A percentile compares a stretch with the other conserved stretches of the same genome.
Conservation (phyloP, 2,113 vertebrate genomes). For the Morone saxatilis region DNA sequence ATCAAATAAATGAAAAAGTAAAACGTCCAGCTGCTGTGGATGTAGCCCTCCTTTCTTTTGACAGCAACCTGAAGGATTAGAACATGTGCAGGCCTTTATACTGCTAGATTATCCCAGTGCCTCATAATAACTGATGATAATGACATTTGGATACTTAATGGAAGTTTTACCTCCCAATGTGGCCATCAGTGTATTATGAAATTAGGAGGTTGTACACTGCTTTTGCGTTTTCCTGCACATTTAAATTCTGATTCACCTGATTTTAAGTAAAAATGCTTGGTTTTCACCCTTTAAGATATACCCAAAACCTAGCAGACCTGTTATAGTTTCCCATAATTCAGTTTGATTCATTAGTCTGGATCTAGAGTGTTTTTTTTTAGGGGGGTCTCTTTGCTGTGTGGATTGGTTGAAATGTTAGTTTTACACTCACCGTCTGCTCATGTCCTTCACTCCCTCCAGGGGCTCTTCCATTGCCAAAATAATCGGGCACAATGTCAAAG, state of each 20-base stretch:
- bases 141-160: neutral
- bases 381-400: no score
- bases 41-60: neutral
- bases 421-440: neutral
- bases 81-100: neutral
- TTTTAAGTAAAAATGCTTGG: neutral
- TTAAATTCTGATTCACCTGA: neutral
- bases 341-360: neutral
- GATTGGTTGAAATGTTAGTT: no score
- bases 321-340: neutral
- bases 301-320: neutral
- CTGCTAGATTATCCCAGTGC: neutral
- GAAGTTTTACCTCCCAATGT: neutral
- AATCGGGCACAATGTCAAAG: constrained; percentile 86
- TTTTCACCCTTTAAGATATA: neutral
- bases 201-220: no score
- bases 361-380: neutral
- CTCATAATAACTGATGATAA: neutral
- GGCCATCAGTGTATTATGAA: no score
- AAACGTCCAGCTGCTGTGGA: neutral
- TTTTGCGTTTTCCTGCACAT: neutral
- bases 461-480: constrained; percentile 89
- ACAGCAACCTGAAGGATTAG: neutral
- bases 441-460: constrained; percentile 67
- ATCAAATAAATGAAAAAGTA: no score